A percentile compares a stretch with the other conserved stretches of the same genome.
Conservation (phyloP, 2,797 vertebrate genomes). For the Hypotaenidia okinawae region DNA sequence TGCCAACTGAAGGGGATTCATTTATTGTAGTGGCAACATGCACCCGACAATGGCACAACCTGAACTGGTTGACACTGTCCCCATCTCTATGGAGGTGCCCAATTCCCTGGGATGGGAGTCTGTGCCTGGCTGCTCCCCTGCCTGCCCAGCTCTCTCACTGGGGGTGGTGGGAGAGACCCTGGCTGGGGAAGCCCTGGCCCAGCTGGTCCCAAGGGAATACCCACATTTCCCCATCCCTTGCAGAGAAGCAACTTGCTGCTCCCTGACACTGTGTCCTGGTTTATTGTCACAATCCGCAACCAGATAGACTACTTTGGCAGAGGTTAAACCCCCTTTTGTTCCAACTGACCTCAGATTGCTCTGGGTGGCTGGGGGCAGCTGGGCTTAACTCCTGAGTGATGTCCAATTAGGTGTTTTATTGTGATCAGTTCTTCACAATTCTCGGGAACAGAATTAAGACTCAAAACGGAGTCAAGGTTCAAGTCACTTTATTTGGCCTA, state of each 20-base stretch:
- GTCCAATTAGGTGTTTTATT: no score
- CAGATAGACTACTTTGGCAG: no score
- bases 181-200: background rate
- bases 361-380: no score
- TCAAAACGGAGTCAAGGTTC: no score
- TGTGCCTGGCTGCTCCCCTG: background rate
- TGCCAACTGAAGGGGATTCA: background rate
- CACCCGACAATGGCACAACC: background rate
- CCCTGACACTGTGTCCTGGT: background rate
- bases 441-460: no score
- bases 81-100: background rate
- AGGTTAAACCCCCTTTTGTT: no score
- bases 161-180: background rate
- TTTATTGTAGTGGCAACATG: background rate
- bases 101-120: accelerated
- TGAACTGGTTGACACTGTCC: background rate
- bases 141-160: background rate
- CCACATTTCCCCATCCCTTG: background rate
- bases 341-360: no score
- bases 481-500: no score
- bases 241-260: background rate
- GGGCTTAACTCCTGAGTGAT: no score
- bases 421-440: no score
- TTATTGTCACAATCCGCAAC: no score
- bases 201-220: background rate